Base-by-base conservation (phyloP, 2,888 invertebrate species). In the Temnothorax rugatulus region DNA sequence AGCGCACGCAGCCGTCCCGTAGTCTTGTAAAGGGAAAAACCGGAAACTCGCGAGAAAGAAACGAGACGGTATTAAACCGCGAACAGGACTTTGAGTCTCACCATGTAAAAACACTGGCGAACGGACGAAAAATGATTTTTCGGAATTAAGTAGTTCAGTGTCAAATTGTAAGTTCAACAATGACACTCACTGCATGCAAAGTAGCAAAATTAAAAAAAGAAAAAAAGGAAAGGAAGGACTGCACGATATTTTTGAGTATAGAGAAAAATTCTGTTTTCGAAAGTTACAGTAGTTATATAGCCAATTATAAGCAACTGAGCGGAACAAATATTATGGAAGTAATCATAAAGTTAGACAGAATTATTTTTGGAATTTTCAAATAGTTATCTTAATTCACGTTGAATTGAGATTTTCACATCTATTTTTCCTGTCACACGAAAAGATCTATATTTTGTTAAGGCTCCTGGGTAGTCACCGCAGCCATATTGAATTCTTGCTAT, bases 1-100 rank as follows among this genome's bases (percentile, higher is more conserved):
- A 83, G 63, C 82, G 34, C 63, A 79, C 59, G 83, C 63, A 25
- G 18, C 50, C 52, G 44, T 47, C 64, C 38, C 71, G 66, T 64
- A 66, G 47, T 29, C 47, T 47, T 44, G 69, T 54, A 83, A 82
- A 81, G 84, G 76, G 47, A 47, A 34, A 66, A 59, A 47, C 83
- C 29, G 25, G 66, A 52, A 76, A 87, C 74, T 50, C 87, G 77
- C 57, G 81, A 76, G 57, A 68, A 66, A 66, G 89, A 89, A 66
- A 68, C n/a, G n/a, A 82, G 79, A 73, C 63, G 73, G 61, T 68
- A 68, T 73, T 47, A 50, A 69, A 18, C 50, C 50, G 69, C 61
- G 41, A 47, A 47, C 38, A 79, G 61, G 63, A 34, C 57, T 83
- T 82, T 82, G 15, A 83, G 71, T 81, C 68, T 44, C 57, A 11